A percentile compares a stretch with the other conserved stretches of the same genome.
Conservation (phyloP, 1,140 invertebrate genomes). For the Papilio aristodemus region DNA sequence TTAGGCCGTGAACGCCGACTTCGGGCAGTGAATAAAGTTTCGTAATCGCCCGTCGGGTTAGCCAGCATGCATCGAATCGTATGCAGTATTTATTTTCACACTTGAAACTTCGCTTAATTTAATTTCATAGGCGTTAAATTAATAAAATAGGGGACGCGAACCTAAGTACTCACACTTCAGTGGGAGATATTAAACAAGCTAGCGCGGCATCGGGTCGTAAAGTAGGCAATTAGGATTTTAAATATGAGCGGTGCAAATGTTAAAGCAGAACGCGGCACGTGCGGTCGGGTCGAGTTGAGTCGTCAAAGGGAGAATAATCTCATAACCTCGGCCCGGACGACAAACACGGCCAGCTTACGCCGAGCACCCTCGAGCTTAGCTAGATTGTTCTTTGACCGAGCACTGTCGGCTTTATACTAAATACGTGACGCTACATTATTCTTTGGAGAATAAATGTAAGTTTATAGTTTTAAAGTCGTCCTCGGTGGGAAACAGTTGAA, state of each 20-base stretch:
- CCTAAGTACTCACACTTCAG: conserved; percentile 5
- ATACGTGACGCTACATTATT: conserved; percentile 36
- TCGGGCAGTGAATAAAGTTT: conserved; percentile 40
- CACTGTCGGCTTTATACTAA: conserved; percentile 41
- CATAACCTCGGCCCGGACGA: conserved; percentile 66
- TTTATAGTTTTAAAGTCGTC: conserved; percentile 33
- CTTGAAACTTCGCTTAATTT: conserved; percentile 21
- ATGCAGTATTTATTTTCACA: conserved; percentile 10
- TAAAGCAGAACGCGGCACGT: conserved; percentile 72
- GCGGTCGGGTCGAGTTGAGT: conserved; percentile 64
- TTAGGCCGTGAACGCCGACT: conserved; percentile 53
- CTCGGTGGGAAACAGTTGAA: conserved; percentile 41
- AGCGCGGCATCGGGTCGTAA: conserved; percentile 42
- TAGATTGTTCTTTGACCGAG: conserved; percentile 64
- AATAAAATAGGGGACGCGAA: conserved; percentile 1
- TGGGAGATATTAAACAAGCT: conserved; percentile 16
- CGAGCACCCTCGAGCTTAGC: conserved; percentile 61
- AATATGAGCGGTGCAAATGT: conserved; percentile 58
- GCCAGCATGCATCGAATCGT: conserved; percentile 4
- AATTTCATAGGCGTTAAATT: conserved; percentile 24
- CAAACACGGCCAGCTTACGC: conserved; percentile 58
- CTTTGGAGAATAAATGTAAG: conserved; percentile 37
- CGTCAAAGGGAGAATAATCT: conserved; percentile 75
- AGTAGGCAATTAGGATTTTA: conserved; percentile 59
- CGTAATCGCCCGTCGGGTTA: conserved; percentile 33